Conservation (phyloP, 2,888 invertebrate species). For the Scaptomyza flava region DNA sequence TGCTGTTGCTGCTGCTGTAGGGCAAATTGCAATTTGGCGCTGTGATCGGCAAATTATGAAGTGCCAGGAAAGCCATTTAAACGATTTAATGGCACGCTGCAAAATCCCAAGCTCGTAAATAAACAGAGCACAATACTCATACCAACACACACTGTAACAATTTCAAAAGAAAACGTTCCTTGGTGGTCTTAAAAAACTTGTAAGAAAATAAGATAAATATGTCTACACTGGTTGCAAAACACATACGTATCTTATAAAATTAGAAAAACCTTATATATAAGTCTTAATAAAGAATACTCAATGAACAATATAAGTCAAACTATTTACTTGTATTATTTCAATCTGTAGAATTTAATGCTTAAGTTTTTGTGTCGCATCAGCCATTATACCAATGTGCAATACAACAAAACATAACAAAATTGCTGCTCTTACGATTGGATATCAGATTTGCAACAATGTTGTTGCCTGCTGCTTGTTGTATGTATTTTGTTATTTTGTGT, state of each 20-base stretch:
- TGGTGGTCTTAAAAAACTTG: conserved; percentile 38
- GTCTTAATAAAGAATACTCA: too few species aligned
- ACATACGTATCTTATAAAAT: conserved; percentile 2
- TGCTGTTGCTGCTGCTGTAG: conserved; percentile 29
- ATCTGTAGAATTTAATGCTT: neutral
- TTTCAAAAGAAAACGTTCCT: conserved; percentile 5
- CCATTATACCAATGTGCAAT: conserved; percentile 43
- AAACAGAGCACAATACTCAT: conserved; percentile 57
- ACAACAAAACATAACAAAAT: conserved; percentile 19
- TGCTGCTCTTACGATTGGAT: conserved; percentile 41
- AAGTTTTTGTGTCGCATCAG: neutral
- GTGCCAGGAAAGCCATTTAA: conserved; percentile 79
- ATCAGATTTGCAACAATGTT: conserved; percentile 72
- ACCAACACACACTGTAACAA: conserved; percentile 13
- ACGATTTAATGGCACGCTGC: conserved; percentile 76
- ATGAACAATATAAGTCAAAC: too few species aligned
- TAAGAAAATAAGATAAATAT: neutral
- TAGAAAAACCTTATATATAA: too few species aligned
- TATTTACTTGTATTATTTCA: too few species aligned
- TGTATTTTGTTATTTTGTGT: conserved; percentile 15
- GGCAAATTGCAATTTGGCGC: conserved; percentile 70
- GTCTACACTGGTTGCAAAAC: conserved; percentile 22
- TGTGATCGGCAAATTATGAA: conserved; percentile 80
- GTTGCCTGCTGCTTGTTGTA: conserved; percentile 35
- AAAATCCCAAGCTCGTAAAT: conserved; percentile 68